Evolutionary conservation across 1,140 invertebrate species (phyloP).

Genomic region (Neodiprion pinetum): DNA sequence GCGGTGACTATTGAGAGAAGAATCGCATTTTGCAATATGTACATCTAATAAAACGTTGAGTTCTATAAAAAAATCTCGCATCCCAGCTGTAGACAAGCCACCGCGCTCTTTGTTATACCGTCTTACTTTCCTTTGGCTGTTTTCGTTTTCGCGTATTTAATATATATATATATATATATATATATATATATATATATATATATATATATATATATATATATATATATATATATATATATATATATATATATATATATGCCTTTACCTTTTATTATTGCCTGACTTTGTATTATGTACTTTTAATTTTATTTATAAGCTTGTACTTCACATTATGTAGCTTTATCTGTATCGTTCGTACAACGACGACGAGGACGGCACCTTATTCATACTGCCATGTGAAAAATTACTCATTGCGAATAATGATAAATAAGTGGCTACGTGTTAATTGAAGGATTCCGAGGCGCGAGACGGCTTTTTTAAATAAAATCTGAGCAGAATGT

Average conservation of each 20-base stretch:
- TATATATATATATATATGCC: slow-evolving; percentile 16
- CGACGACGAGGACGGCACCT: too few relatives aligned
- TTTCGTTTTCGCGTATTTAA: background rate
- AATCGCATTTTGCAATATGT: too few relatives aligned
- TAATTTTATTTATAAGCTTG: background rate
- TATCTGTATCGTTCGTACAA: background rate
- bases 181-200: slow-evolving; percentile 9
- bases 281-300: background rate
- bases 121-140: slow-evolving; percentile 1
- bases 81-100: too few relatives aligned
- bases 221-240: slow-evolving; percentile 10
- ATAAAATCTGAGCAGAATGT: background rate
- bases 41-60: too few relatives aligned
- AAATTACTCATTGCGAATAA: too few relatives aligned
- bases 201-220: too few relatives aligned
- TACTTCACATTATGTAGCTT: too few relatives aligned
- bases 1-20: too few relatives aligned
- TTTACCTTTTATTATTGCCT: background rate
- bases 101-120: background rate
- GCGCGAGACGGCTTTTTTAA: background rate
- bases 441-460: background rate
- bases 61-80: too few relatives aligned
- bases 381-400: too few relatives aligned
- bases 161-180: slow-evolving; percentile 10
- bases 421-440: background rate